These are phyloP conservation scores for Drosophila histrio DNA, from an alignment of 2,888 invertebrate genomes.

Conservation along the genomic window DNA sequence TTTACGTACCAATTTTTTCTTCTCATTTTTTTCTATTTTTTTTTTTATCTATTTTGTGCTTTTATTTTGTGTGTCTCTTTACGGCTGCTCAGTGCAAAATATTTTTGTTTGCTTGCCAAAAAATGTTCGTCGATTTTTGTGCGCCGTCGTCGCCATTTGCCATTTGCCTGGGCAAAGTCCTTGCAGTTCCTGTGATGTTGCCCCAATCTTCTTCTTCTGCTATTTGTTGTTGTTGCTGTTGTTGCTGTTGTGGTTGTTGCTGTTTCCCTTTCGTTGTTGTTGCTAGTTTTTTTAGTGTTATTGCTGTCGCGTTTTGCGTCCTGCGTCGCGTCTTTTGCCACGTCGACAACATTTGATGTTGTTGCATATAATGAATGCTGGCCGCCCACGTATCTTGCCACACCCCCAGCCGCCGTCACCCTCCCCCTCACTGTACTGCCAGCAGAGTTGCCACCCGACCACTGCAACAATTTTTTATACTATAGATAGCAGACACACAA, in stretches of 20 bases:
- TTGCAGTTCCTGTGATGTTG: constrained; percentile 29
- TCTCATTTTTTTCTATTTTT: constrained; percentile 1
- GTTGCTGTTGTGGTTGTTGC: constrained; percentile 3
- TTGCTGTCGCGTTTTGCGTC: constrained; percentile 68
- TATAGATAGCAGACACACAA: constrained; percentile 61
- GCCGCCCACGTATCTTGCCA: constrained; percentile 40
- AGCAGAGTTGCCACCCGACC: constrained; percentile 12
- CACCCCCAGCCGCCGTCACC: background rate
- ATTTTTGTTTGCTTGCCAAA: constrained; percentile 72
- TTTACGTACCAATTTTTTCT: constrained; percentile 13
- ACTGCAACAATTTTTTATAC: constrained; percentile 66
- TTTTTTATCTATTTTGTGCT: constrained; percentile 5
- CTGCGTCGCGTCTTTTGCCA: constrained; percentile 71
- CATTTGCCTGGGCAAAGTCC: constrained; percentile 47
- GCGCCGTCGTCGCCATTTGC: constrained; percentile 50
- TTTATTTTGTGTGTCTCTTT: constrained; percentile 45
- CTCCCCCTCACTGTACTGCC: background rate
- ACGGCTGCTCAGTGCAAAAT: constrained; percentile 70
- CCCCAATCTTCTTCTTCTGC: constrained; percentile 3
- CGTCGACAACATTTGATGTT: constrained; percentile 78
- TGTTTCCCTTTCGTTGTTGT: constrained; percentile 18
- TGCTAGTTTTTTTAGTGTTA: constrained; percentile 75
- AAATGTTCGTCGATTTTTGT: constrained; percentile 66
- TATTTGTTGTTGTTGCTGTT: background rate
- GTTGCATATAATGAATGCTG: constrained; percentile 76